These are phyloP conservation scores for Danaus chrysippus DNA, from an alignment of 2,888 invertebrate genomes.

Conservation along the genomic window DNA sequence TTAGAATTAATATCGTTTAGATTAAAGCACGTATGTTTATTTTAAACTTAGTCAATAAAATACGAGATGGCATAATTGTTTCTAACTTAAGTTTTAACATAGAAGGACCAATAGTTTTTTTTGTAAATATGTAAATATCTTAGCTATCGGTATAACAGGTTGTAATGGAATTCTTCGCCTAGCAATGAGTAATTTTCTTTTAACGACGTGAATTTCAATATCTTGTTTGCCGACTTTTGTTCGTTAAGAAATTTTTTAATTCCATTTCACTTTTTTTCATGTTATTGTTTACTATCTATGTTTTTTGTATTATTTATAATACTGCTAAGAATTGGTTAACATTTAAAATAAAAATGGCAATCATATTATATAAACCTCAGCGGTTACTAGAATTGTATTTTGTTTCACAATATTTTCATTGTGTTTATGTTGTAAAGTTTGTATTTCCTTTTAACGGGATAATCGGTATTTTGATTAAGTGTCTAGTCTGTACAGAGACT, in stretches of 20 bases:
- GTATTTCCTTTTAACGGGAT: slow-evolving; percentile 4
- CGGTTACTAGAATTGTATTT: no score
- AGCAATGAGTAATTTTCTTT: slow-evolving; percentile 21
- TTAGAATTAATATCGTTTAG: slow-evolving; percentile 3
- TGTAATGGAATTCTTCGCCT: slow-evolving; percentile 40
- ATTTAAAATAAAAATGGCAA: no score
- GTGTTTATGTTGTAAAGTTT: not conserved
- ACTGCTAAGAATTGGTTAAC: no score
- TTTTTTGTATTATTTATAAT: not conserved
- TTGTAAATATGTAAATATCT: slow-evolving; percentile 74
- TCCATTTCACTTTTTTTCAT: not conserved
- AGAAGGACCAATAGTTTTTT: slow-evolving; percentile 73
- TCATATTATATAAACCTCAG: no score
- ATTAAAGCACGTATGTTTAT: not conserved
- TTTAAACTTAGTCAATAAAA: not conserved
- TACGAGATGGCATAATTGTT: slow-evolving; percentile 7
- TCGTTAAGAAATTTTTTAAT: not conserved
- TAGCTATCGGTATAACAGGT: slow-evolving; percentile 65
- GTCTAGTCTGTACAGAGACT: slow-evolving; percentile 54
- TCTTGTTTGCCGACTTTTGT: slow-evolving; percentile 3
- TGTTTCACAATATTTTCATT: no score
- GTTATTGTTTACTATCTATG: slow-evolving; percentile 1
- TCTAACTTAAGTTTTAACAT: slow-evolving; percentile 49
- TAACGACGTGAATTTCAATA: slow-evolving; percentile 19
- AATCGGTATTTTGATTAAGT: slow-evolving; percentile 16